A percentile compares a stretch with the other conserved stretches of the same genome.
Evolutionary conservation across 2,797 vertebrate genomes (phyloP).

Genomic region (Muscicapa comitata): DNA sequence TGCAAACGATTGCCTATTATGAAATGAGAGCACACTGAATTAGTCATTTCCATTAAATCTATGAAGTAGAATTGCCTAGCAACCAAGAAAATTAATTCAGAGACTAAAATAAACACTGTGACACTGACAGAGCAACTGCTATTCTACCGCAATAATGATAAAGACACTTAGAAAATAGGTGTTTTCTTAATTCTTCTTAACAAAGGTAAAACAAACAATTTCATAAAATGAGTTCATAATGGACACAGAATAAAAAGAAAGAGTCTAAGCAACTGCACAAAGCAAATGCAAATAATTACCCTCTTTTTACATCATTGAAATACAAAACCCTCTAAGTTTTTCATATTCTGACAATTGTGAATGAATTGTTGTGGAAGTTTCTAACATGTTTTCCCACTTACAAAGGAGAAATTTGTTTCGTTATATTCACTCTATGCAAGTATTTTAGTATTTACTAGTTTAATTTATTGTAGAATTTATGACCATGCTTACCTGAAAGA

Average conservation of each 20-base stretch:
- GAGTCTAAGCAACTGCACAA: background rate
- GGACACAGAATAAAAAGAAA: background rate
- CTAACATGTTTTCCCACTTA: background rate
- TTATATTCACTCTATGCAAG: background rate
- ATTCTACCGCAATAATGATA: background rate
- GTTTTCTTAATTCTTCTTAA: background rate
- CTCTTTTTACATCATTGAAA: background rate
- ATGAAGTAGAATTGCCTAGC: conserved; percentile 57
- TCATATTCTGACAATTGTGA: background rate
- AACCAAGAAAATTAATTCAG: conserved; percentile 61
- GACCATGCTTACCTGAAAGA: background rate
- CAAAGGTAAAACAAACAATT: background rate
- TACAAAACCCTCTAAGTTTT: background rate
- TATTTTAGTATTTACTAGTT: background rate
- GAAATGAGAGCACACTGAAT: conserved; percentile 13
- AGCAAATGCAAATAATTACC: background rate
- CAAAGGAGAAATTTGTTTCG: background rate
- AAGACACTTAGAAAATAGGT: background rate
- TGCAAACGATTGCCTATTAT: background rate
- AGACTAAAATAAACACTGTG: conserved; percentile 54
- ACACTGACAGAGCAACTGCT: conserved; percentile 24
- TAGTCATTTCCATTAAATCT: conserved; percentile 62
- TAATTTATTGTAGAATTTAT: conserved; percentile 27
- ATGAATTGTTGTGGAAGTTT: background rate
- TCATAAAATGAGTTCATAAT: background rate